Evolutionary conservation across 2,797 vertebrate species (phyloP).

Genomic region (Phylloscopus collybita): DNA sequence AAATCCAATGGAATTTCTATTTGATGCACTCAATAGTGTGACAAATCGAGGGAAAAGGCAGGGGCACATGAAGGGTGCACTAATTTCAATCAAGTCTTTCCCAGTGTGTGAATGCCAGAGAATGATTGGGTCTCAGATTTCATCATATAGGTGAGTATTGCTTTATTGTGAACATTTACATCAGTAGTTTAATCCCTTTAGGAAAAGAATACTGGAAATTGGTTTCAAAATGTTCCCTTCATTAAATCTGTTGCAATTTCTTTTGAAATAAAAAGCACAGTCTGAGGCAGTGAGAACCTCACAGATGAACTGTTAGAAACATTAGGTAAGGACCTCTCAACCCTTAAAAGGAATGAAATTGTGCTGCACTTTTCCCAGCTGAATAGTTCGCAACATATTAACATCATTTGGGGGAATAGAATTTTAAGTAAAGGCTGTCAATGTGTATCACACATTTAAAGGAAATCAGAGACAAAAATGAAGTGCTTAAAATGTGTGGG

Average conservation of each 20-base stretch:
- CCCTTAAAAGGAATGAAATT: constrained; percentile 43
- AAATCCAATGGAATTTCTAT: constrained; percentile 64
- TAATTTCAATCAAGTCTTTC: constrained; percentile 71
- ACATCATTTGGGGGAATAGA: constrained; percentile 32
- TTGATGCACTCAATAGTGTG: neutral
- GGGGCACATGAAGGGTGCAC: constrained; percentile 45
- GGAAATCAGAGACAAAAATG: constrained; percentile 20
- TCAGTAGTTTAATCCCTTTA: constrained; percentile 55
- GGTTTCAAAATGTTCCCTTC: constrained; percentile 60
- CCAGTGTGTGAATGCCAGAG: constrained; percentile 54
- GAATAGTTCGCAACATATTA: constrained; percentile 46
- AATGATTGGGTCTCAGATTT: constrained; percentile 59
- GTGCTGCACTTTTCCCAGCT: constrained; percentile 27
- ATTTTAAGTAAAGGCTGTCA: constrained; percentile 44
- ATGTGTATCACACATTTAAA: neutral
- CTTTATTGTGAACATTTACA: constrained; percentile 65
- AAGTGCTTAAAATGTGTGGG: neutral
- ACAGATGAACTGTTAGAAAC: constrained; percentile 35
- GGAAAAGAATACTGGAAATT: constrained; percentile 59
- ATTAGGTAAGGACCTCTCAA: constrained; percentile 53
- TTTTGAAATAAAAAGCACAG: constrained; percentile 46
- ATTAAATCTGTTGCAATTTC: constrained; percentile 60
- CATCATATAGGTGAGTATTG: constrained; percentile 37
- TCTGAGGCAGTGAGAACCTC: constrained; percentile 25
- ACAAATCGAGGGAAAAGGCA: constrained; percentile 53